Evolutionary conservation across 2,113 vertebrate genomes (phyloP), one percentile per base, ranked within the genome.

Genomic region (Smithornis capensis): DNA sequence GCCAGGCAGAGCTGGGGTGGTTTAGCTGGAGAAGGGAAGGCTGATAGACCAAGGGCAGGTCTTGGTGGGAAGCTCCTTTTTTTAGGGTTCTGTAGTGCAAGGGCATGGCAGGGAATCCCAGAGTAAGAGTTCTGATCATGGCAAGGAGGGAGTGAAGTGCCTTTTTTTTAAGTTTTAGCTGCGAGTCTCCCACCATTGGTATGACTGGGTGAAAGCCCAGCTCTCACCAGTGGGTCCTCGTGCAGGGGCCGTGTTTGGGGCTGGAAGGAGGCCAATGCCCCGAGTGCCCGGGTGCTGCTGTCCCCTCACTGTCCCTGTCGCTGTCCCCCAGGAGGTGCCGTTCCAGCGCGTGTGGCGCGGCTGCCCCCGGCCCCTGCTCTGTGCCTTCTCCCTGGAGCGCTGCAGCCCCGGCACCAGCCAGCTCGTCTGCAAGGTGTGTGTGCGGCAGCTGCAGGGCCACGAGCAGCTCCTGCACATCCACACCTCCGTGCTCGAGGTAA

Each of bases 401-500:
- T 99, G 98, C 98, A 99, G 97, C 70, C 98, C 98, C 4, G 98
- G 98, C 93, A 98, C 99, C 56, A 97, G 97, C 3, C 99, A 99
- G 97, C 99, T 99, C 81, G 99, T 98, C 97, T 99, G 99, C 98
- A 99, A 99, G 96, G 98, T 99, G 97, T 99, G 99, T 59, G 99
- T 99, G 88, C 97, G 99, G 31, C 99, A 99, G 97, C 98, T 99
- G 97, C 99, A 99, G 98, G 99, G 99, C 40, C 99, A 99, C 14
- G 99, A 99, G 97, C 99, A 99, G 97, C 98, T 99, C 89, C 98
- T 99, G 94, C 99, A 99, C 97, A 97, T 99, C 96, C 99, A 99
- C 97, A 99, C 99, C 16, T 98, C 99, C 12, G 98, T 99, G 84
- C 97, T 99, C 4, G 98, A 99, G 99, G 99, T 99, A 91, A 98